These are phyloP conservation scores for Phaonia tiefii DNA, from an alignment of 2,888 invertebrate genomes.

Conservation along the genomic window DNA sequence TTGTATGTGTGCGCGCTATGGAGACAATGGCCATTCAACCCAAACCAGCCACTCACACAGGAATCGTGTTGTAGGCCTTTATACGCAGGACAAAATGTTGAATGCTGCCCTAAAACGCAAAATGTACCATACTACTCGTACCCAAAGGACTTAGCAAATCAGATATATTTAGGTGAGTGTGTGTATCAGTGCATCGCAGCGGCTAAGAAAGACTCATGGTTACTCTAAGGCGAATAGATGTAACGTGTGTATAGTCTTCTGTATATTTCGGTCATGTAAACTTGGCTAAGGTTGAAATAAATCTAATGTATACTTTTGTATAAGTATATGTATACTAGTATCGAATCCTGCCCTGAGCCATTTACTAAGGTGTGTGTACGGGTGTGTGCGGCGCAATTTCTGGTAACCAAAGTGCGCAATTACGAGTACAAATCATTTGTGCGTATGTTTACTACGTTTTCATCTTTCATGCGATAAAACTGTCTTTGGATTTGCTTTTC, in stretches of 20 bases:
- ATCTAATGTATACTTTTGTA: slow-evolving; percentile 13
- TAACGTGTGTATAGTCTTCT: background rate
- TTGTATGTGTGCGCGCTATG: background rate
- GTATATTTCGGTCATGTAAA: background rate
- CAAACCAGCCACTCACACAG: background rate
- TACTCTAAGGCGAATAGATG: background rate
- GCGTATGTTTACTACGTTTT: too few relatives aligned
- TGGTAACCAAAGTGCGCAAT: slow-evolving; percentile 39
- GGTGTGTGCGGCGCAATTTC: slow-evolving; percentile 38
- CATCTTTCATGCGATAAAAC: too few relatives aligned
- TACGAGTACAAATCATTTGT: too few relatives aligned
- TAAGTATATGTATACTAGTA: too few relatives aligned
- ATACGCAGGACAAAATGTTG: slow-evolving; percentile 50
- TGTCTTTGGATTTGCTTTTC: too few relatives aligned
- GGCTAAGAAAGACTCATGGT: background rate
- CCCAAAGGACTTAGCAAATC: too few relatives aligned
- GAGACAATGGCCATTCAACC: background rate
- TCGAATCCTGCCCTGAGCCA: background rate
- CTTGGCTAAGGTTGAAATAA: background rate
- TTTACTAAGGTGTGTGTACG: background rate
- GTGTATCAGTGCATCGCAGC: background rate
- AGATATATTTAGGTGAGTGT: background rate
- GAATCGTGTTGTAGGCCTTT: slow-evolving; percentile 27
- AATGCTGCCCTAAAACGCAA: background rate
- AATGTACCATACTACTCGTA: background rate